A percentile compares a stretch with the other conserved stretches of the same genome.
Evolutionary conservation across 2,888 invertebrate species (phyloP).

Genomic region (Tridacna crocea): DNA sequence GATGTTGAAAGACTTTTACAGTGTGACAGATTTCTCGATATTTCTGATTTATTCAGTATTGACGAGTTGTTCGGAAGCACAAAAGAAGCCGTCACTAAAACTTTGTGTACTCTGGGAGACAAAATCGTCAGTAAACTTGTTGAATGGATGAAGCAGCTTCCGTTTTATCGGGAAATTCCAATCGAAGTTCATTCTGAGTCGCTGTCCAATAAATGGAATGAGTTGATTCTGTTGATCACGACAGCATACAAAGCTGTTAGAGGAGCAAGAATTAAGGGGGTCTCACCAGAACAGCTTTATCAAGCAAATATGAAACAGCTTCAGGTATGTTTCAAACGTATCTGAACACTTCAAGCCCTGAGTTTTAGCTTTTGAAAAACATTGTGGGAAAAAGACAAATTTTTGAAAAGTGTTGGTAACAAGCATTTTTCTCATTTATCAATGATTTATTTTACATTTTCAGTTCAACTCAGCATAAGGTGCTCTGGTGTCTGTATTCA

Average conservation of each 20-base stretch:
- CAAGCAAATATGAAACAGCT: constrained; percentile 68
- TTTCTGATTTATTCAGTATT: constrained; percentile 68
- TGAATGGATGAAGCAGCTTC: constrained; percentile 99
- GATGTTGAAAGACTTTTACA: constrained; percentile 66
- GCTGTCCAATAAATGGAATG: constrained; percentile 98
- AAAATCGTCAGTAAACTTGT: constrained; percentile 99
- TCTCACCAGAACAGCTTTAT: constrained; percentile 66
- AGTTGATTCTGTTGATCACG: constrained; percentile 77
- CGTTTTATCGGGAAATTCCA: constrained; percentile 98
- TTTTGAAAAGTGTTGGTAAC: not conserved
- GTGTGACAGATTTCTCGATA: constrained; percentile 69
- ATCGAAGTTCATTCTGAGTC: constrained; percentile 94
- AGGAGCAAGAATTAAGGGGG: constrained; percentile 6
- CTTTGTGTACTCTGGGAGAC: constrained; percentile 96
- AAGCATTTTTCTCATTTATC: not conserved
- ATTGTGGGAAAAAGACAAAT: not conserved
- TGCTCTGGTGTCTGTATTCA: too few relatives aligned
- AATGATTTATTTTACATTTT: too few relatives aligned
- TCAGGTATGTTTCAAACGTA: constrained; percentile 43
- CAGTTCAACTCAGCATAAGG: too few relatives aligned
- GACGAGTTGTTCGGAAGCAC: constrained; percentile 64
- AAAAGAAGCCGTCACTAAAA: constrained; percentile 89
- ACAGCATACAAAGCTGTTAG: constrained; percentile 68
- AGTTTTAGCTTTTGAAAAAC: not conserved
- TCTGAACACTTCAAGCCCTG: not conserved